Evolutionary conservation across 2,797 vertebrate genomes (phyloP).

Genomic region (Lacerta viridis): DNA sequence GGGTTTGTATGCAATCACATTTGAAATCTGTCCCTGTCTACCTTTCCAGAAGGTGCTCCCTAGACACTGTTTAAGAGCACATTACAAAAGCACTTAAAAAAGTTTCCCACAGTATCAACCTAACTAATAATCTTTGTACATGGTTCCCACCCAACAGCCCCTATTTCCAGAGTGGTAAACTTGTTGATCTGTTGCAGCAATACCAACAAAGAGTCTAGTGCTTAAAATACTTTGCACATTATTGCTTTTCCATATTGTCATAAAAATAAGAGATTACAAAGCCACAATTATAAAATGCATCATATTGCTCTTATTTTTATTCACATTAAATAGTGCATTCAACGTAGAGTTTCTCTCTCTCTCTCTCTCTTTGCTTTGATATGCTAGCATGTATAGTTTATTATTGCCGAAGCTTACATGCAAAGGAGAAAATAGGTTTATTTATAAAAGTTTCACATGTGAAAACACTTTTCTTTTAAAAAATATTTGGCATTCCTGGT

Average conservation of each 20-base stretch:
- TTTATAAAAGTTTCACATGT: background rate
- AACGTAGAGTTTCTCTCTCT: background rate
- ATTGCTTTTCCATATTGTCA: background rate
- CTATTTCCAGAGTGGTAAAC: background rate
- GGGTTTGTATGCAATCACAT: background rate
- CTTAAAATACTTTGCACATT: background rate
- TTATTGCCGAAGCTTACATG: background rate
- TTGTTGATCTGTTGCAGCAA: background rate
- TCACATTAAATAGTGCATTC: background rate
- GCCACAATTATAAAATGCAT: background rate
- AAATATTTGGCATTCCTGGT: background rate
- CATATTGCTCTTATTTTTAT: background rate
- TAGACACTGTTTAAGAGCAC: background rate
- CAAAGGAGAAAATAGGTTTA: background rate
- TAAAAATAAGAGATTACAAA: background rate
- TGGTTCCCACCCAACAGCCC: background rate
- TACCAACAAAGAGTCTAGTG: background rate
- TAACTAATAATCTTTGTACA: background rate
- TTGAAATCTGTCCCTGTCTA: background rate
- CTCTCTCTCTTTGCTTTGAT: background rate
- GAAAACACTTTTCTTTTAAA: constrained; percentile 2
- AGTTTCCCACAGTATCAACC: background rate
- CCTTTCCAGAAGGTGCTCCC: background rate
- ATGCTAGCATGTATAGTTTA: background rate
- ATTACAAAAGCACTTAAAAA: background rate